Base-by-base conservation (phyloP, 2,888 invertebrate species). In the Seladonia tumulorum region DNA sequence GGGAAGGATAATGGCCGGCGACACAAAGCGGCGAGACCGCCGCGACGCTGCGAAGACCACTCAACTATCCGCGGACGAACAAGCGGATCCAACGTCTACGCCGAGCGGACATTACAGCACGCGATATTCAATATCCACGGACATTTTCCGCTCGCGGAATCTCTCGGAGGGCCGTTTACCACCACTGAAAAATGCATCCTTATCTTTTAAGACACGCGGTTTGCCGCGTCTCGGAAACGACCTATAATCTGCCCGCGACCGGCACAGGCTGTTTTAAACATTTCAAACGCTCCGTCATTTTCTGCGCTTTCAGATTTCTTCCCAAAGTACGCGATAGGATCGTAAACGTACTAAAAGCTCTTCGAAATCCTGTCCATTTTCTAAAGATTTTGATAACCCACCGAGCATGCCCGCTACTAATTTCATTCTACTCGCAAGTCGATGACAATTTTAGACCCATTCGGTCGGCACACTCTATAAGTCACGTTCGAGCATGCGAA, bases 1-100 rank as follows among this genome's bases (percentile, higher is more conserved):
- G 78, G 83, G 81, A 81, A 76, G 87, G 86, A 83, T 86, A 89
- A 89, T 90, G 74, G 80, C 73, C 83, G 71, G 45, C 25, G 80
- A 82, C 79, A 63, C 74, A 74, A 79, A 79, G 79, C 79, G 75
- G 47, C 74, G 72, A 47, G 83, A 71, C 45, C n/a, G 57, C 45
- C 39, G 16, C 29, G 12, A n/a, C 10, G 42, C 12, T 5, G 18
- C 53, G 29, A 25, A 49, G 35, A 45, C 53, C n/a, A 12, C 57
- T 57, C 57, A 3, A 10, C 57, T 57, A n/a, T 82, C 42, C 45
- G 35, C 57, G 60, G 39, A 39, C 35, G 63, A 63, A 63, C 63
- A 29, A 63, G 63, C 63, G 63, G 16, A 29, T 16, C 63, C 49
- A 8, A n/a, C 53, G 47, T 70, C 79, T 85, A 75, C 63, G 45